phyloP scores from a whole-genome alignment of 37 sponge, comb jelly and placozoan species.

The Haliclona indistincta region DNA sequence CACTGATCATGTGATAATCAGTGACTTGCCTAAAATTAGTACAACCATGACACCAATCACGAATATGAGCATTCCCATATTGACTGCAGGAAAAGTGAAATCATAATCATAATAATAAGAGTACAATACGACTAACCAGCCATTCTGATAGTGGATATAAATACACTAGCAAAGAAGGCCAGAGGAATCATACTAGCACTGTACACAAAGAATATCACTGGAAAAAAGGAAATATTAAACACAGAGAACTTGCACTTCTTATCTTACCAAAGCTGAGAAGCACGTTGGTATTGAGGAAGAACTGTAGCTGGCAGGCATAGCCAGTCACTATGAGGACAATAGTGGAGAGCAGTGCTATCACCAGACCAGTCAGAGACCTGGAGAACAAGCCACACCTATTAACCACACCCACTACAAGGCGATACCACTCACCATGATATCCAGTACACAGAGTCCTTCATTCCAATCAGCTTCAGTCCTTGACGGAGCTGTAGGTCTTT shows the following conservation, averaged over 20 bases:
- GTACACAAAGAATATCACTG: constrained; percentile 79
- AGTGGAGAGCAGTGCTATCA: constrained; percentile 67
- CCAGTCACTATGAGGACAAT: constrained; percentile 49
- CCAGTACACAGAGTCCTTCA: constrained; percentile 88
- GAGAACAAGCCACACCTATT: background rate
- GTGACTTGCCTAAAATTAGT: constrained; percentile 42
- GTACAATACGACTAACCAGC: constrained; percentile 64
- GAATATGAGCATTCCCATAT: constrained; percentile 64
- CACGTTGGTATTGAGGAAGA: constrained; percentile 78
- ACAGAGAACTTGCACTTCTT: background rate
- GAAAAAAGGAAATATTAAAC: background rate
- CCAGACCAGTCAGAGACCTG: constrained; percentile 74
- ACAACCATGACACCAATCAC: constrained; percentile 75
- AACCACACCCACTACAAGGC: background rate
- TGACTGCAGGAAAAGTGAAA: constrained; percentile 35
- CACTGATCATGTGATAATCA: background rate
- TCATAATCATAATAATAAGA: background rate
- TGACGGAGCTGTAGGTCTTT: constrained; percentile 85
- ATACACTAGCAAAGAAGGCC: constrained; percentile 84
- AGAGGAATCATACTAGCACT: constrained; percentile 74
- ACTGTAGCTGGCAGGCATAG: constrained; percentile 75
- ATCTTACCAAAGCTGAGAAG: constrained; percentile 75
- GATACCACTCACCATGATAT: constrained; percentile 59
- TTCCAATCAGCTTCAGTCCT: constrained; percentile 78
- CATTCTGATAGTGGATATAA: constrained; percentile 59